A percentile compares a stretch with the other conserved stretches of the same genome.
Evolutionary conservation across 2,888 invertebrate species (phyloP).

Genomic region (Meteorus cinctellus): DNA sequence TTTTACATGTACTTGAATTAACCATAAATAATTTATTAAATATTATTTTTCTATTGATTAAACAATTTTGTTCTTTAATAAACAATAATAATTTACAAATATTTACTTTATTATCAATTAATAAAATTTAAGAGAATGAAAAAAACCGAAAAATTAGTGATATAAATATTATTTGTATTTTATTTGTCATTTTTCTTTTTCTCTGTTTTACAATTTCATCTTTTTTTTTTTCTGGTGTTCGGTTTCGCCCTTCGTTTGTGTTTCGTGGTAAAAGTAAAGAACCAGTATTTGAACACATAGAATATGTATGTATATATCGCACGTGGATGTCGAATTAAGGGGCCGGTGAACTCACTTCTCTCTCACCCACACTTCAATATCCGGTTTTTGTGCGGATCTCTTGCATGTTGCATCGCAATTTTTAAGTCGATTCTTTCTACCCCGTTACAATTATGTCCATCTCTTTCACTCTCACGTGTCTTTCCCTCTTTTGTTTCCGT

Average conservation of each 20-base stretch:
- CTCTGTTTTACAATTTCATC: neutral
- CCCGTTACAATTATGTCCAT: neutral
- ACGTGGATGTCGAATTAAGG: conserved; percentile 47
- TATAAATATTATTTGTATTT: no score
- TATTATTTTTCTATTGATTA: neutral
- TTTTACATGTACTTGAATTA: conserved; percentile 13
- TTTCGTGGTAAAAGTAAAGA: conserved; percentile 29
- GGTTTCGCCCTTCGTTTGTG: neutral
- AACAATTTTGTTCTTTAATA: no score
- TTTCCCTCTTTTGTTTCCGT: neutral
- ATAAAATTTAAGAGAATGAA: no score
- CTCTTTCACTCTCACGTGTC: no score
- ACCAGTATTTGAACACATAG: conserved; percentile 37
- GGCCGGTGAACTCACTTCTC: conserved; percentile 49
- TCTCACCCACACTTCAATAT: conserved; percentile 51
- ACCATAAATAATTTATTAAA: conserved; percentile 7
- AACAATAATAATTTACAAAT: no score
- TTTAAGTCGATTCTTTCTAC: conserved; percentile 29
- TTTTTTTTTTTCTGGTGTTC: conserved; percentile 14
- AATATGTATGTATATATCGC: conserved; percentile 18
- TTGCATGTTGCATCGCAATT: conserved; percentile 32
- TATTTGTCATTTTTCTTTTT: neutral
- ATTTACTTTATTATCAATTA: no score
- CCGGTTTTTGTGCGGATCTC: conserved; percentile 47
- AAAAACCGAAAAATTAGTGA: no score